Evolutionary conservation across 2,113 vertebrate species (phyloP).

Genomic region (Carettochelys insculpta): DNA sequence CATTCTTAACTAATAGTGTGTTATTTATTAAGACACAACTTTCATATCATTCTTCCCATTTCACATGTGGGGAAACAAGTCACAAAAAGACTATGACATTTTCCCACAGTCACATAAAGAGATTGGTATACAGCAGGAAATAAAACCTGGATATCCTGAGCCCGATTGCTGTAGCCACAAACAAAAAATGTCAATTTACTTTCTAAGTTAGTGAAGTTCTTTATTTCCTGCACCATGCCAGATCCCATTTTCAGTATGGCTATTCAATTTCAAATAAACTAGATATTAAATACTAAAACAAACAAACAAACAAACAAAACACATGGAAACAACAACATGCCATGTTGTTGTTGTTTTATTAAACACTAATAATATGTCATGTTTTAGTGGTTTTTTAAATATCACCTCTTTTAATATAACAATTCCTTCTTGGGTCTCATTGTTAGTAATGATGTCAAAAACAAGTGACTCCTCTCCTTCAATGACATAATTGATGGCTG

Average conservation of each 20-base stretch:
- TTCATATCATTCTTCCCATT: not conserved
- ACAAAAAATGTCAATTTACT: not conserved
- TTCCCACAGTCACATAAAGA: not conserved
- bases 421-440: constrained; percentile 90
- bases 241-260: not conserved
- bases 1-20: not conserved
- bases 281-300: too few species aligned
- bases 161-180: not conserved
- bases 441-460: constrained; percentile 85
- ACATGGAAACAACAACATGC: not conserved
- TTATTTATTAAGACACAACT: not conserved
- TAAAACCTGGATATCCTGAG: not conserved
- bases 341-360: not conserved
- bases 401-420: constrained; percentile 86
- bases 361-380: not conserved
- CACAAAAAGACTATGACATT: not conserved
- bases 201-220: not conserved
- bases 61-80: not conserved
- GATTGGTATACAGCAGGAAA: not conserved
- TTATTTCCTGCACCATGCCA: not conserved
- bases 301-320: rapidly evolving
- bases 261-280: too few species aligned
- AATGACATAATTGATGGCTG: constrained; percentile 88
- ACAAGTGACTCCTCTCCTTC: constrained; percentile 80
- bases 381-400: not conserved